A percentile compares a stretch with the other conserved stretches of the same genome.
Evolutionary conservation across 2,113 vertebrate species (phyloP).

Genomic region (Cephalophus harveyi): DNA sequence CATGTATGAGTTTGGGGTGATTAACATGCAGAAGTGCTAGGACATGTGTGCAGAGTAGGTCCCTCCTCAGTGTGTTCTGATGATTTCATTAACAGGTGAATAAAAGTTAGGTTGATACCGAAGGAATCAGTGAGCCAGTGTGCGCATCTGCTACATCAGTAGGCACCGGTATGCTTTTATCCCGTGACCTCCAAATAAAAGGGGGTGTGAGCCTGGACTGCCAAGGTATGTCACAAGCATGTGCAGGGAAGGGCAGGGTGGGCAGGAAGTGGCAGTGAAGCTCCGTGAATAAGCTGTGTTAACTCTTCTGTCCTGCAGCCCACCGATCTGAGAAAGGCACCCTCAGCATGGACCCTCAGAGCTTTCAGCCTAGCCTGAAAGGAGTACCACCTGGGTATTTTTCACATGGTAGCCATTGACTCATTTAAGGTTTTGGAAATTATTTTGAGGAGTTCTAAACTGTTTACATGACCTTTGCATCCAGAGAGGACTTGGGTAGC

Average conservation of each 20-base stretch:
- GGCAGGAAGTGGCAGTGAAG: not conserved
- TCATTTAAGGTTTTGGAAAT: not conserved
- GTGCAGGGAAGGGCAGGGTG: not conserved
- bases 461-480: not conserved
- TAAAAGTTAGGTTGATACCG: constrained; percentile 4
- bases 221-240: not conserved
- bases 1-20: not conserved
- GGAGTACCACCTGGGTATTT: not conserved
- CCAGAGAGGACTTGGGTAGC: not conserved
- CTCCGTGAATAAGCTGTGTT: not conserved
- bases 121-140: not conserved
- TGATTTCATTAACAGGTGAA: constrained; percentile 39
- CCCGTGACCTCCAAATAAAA: not conserved
- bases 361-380: not conserved
- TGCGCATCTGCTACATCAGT: not conserved
- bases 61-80: not conserved
- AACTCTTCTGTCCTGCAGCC: not conserved
- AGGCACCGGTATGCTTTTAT: not conserved
- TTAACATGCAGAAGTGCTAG: not conserved
- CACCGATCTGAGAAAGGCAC: not conserved
- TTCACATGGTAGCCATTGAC: not conserved
- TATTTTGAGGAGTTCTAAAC: not conserved
- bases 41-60: not conserved
- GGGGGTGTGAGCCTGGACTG: not conserved
- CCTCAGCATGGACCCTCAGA: not conserved